Evolutionary conservation across 92 coral and sea anemone species (phyloP).

Genomic region (Umimayanthus chanpuru): DNA sequence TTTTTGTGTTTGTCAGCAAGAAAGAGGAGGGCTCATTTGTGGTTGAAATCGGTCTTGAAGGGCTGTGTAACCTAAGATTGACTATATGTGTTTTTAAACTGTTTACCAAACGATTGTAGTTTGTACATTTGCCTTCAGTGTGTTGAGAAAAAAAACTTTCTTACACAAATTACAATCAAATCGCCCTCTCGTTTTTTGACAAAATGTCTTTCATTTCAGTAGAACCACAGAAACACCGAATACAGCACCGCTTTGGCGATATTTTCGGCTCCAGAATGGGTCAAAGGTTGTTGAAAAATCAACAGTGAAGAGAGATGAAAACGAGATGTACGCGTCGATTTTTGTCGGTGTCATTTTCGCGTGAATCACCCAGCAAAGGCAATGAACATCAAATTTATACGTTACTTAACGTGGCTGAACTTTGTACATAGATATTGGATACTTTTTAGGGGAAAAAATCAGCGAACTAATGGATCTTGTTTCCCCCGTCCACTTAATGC

Average conservation of each 20-base stretch:
- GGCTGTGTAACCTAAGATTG: conserved; percentile 26
- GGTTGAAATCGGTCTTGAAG: neutral
- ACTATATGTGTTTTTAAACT: neutral
- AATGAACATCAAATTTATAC: neutral
- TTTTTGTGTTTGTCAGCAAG: neutral
- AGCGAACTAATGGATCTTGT: neutral
- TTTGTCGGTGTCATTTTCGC: conserved; percentile 30
- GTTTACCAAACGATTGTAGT: conserved; percentile 24
- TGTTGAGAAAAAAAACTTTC: neutral
- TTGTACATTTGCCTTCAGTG: conserved; percentile 32
- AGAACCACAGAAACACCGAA: neutral
- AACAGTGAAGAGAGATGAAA: conserved; percentile 30
- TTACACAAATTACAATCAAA: neutral
- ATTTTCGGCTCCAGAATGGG: neutral
- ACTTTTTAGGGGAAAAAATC: neutral
- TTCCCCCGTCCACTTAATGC: neutral
- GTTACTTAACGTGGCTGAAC: neutral
- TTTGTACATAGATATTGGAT: neutral
- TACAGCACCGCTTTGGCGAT: neutral
- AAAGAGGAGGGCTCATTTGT: neutral
- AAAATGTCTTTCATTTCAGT: neutral
- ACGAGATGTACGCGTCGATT: conserved; percentile 16
- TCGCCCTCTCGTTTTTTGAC: neutral
- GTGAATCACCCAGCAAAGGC: conserved; percentile 29
- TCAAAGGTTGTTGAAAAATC: conserved; percentile 34